These are phyloP conservation scores for Cephonodes hylas DNA, from an alignment of 2,888 invertebrate genomes.

Conservation along the genomic window DNA sequence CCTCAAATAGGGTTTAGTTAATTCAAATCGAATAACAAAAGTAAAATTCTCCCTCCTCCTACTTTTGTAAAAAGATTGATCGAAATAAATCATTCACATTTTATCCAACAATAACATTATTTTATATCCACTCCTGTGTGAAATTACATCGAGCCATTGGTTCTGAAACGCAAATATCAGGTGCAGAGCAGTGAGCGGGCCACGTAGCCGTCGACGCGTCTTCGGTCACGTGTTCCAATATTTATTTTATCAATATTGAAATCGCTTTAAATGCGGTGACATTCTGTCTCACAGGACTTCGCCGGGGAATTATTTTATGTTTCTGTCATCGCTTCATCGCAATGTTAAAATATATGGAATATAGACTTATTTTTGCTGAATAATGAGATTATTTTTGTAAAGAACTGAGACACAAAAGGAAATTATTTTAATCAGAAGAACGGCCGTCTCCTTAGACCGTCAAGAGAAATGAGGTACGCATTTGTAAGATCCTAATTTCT, in stretches of 20 bases:
- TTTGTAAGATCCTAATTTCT: no score
- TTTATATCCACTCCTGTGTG: not conserved
- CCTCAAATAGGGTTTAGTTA: no score
- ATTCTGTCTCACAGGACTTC: slow-evolving; percentile 33
- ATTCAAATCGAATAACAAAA: no score
- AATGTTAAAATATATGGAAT: no score
- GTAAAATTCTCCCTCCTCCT: no score
- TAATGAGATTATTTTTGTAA: no score
- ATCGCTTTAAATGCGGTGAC: slow-evolving; percentile 47
- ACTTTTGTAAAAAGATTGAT: not conserved
- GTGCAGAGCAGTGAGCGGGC: slow-evolving; percentile 19
- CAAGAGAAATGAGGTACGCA: no score
- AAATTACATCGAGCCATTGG: slow-evolving; percentile 23
- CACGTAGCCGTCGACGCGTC: slow-evolving; percentile 17
- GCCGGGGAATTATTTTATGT: not conserved
- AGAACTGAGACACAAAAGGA: no score
- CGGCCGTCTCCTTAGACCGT: no score
- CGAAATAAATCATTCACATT: not conserved
- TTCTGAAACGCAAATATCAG: slow-evolving; percentile 38
- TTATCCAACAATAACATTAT: not conserved
- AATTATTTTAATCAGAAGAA: no score
- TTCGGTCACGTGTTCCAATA: slow-evolving; percentile 65
- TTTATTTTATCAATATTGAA: slow-evolving; percentile 75
- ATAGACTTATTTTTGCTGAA: no score
- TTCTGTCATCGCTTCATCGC: not conserved